Percentiles rank a stretch among this genome's conserved stretches.
Conservation (phyloP, 2,888 invertebrate species). For the Macrophya annulata region DNA sequence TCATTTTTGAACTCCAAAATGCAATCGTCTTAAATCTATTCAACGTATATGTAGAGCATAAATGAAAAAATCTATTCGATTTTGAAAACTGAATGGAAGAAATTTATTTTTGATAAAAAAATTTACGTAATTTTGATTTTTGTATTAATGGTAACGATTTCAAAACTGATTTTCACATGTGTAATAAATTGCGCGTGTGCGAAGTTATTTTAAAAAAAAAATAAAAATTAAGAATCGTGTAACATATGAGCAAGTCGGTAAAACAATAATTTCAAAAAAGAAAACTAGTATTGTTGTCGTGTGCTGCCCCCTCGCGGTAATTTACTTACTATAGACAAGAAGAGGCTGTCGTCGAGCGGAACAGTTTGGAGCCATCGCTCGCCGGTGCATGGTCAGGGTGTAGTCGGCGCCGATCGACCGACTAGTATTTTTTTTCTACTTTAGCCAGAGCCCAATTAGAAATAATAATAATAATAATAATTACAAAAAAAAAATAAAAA, state of each 20-base stretch:
- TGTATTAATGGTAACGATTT: too few relatives aligned
- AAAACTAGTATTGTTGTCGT: neutral
- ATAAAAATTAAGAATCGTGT: too few relatives aligned
- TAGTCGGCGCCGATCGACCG: slow-evolving; percentile 45
- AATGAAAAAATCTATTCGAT: neutral
- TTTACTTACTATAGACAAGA: slow-evolving; percentile 17
- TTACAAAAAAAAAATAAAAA: too few relatives aligned
- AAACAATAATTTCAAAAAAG: too few relatives aligned
- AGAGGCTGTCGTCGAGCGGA: slow-evolving; percentile 56
- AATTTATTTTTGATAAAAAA: neutral
- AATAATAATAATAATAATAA: neutral
- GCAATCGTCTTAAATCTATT: too few relatives aligned
- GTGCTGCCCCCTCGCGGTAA: slow-evolving; percentile 41
- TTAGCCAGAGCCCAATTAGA: slow-evolving; percentile 9
- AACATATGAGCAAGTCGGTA: too few relatives aligned
- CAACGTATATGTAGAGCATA: too few relatives aligned
- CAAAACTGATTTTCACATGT: too few relatives aligned
- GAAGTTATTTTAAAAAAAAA: neutral
- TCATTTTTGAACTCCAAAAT: too few relatives aligned
- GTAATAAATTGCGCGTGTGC: too few relatives aligned
- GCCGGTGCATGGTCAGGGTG: slow-evolving; percentile 53
- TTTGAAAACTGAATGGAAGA: neutral
- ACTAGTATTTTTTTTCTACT: slow-evolving; percentile 29
- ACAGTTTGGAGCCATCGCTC: slow-evolving; percentile 54
- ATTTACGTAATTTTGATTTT: neutral